Base-by-base conservation (phyloP, 2,888 invertebrate species). In the Xestobium rufovillosum region DNA sequence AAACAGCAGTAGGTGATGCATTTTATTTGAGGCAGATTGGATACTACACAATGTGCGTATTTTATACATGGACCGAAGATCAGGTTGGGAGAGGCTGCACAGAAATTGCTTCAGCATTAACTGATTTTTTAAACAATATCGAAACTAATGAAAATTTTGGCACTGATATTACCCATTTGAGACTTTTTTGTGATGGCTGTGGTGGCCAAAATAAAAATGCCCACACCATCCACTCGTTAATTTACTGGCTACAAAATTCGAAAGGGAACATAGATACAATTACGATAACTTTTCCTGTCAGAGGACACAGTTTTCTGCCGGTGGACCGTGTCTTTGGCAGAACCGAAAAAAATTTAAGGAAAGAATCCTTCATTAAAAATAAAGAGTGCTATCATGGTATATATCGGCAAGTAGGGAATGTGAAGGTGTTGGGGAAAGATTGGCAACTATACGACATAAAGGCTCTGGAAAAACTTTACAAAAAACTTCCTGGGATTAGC, bases 171-270 rank as follows among this genome's bases (percentile, higher is more conserved):
- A 19, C 23, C 23, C 23, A 19, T n/a, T 31, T 52, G 17, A 43
- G 49, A 28, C 13, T 52, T 17, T 56, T 49, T 39, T 39, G 45
- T 32, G 50, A 55, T 37, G 50, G 50, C 16, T 55, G 52, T 39
- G 44, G 42, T 14, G 49, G 50, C 4, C 50, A 55, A 40, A 55
- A 56, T 41, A 51, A 48, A 38, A 50, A 36, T 26, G 26, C 29
- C 47, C 31, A 38, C 31, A 26, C 48, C 15, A 25, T 43, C 14
- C 44, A 47, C 28, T 36, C 34, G 13, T 17, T 47, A 19, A 6
- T 41, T 10, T 39, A 33, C 19, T 42, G 45, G 44, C 34, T 45
- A 8, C 23, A 19, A 19, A 6, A 19, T 8, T 8, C 23, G n/a
- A 19, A 19, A 19, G n/a, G 6, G n/a, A 19, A 19, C 6, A 19